These are phyloP conservation scores for Sebastes iracundus DNA, from an alignment of 2,797 vertebrate species.

Conservation along the genomic window DNA sequence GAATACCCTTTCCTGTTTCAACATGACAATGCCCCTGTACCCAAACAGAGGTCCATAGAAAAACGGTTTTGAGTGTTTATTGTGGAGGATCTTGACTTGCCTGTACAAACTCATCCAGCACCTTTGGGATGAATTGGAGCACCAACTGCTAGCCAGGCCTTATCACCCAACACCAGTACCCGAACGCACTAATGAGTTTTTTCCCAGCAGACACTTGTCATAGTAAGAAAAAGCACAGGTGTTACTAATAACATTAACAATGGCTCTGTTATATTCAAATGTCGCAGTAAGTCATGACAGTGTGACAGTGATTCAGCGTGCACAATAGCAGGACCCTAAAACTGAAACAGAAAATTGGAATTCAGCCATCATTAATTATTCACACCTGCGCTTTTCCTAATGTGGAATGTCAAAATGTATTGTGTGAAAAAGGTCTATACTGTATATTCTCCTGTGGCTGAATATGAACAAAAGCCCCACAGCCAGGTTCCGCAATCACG, in stretches of 20 bases:
- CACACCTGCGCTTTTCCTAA: background rate
- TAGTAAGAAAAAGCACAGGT: background rate
- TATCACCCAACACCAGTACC: background rate
- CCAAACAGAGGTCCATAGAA: background rate
- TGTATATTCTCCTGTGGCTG: background rate
- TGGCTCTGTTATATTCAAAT: background rate
- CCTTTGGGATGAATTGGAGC: background rate
- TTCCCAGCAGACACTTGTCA: background rate
- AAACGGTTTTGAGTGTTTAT: background rate
- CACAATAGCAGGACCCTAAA: background rate
- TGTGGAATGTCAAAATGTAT: background rate
- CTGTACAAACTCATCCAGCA: background rate
- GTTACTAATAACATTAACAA: background rate
- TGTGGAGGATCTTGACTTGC: background rate
- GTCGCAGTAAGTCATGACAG: background rate
- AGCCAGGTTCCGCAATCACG: background rate
- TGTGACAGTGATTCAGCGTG: background rate
- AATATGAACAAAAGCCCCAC: background rate
- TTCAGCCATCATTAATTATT: constrained; percentile 9
- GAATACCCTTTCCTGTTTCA: background rate
- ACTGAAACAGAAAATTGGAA: background rate
- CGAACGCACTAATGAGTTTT: background rate
- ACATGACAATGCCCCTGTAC: background rate
- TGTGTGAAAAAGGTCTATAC: background rate
- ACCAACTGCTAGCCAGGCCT: background rate